phyloP scores from a whole-genome alignment of 2,797 vertebrate genomes.

The Dromococcyx pavoninus region DNA sequence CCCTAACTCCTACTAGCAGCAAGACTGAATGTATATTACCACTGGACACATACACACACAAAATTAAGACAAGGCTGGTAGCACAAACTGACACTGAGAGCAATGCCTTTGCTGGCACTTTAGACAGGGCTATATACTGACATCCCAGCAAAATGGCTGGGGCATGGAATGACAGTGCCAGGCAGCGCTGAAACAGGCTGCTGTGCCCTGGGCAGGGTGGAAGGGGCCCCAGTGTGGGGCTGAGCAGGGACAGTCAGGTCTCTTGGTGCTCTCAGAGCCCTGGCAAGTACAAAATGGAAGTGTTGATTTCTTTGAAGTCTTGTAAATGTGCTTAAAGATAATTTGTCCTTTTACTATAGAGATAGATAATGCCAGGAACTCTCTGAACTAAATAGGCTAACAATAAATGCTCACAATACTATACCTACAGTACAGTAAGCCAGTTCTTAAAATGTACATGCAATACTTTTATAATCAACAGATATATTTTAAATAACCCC shows the following conservation, averaged over 20 bases:
- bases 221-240: accelerated
- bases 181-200: neutral
- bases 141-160: neutral
- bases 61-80: neutral
- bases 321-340: neutral
- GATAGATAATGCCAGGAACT: neutral
- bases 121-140: neutral
- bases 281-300: neutral
- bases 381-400: neutral
- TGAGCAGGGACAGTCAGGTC: neutral
- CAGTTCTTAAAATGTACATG: neutral
- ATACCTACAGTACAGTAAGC: neutral
- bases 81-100: neutral
- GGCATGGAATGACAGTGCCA: accelerated
- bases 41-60: neutral
- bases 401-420: neutral
- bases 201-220: neutral
- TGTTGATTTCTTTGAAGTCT: neutral
- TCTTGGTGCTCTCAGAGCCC: neutral
- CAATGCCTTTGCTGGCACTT: neutral
- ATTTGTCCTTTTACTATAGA: neutral
- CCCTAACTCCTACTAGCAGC: neutral
- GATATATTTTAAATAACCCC: neutral
- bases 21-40: accelerated
- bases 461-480: neutral